Evolutionary conservation across 2,888 invertebrate genomes (phyloP), one percentile per base, ranked within the genome.

Genomic region (Lochmaea capreae): DNA sequence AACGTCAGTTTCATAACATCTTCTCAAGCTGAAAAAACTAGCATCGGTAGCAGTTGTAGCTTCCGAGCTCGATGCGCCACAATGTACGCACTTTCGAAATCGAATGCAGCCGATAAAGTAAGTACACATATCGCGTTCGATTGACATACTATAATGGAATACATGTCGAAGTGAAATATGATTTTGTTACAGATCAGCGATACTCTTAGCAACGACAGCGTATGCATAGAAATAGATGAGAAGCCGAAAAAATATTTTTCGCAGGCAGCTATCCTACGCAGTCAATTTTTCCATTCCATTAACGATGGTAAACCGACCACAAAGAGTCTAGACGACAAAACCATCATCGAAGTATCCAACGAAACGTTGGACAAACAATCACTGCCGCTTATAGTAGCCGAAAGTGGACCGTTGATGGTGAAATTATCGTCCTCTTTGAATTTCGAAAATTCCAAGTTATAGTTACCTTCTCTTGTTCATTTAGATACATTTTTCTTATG

Each of bases 1-100:
- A 91, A 91, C 78, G 90, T 92, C 73, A 91, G 90, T 80, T 89
- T 90, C 81, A 89, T 90, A 68, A 89, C 88, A 63, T 82, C 81
- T n/a, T 81, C 81, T 33, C 82, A 84, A 65, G 84, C 85, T n/a
- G 88, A 88, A 74, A 89, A 89, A 76, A 83, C 86, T 3, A 86
- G 86, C 77, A 87, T 86, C 33, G 87, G 86, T n/a, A 85, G 86
- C 72, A 87, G 87, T 61, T 86, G 85, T 76, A 87, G 85, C 81
- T 87, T 86, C 78, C 81, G 86, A 63, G 84, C 84, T 26, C 82
- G 85, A 58, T 83, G 83, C 65, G 79, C 83, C 68, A 76, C 79
- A 22, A 81, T 81, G 76, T 71, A 81, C 54, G 69, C 81, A 1
- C n/a, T 75, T n/a, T 59, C 73, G 11, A 75, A 78, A 59, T 70